A percentile compares a stretch with the other conserved stretches of the same genome.
These are phyloP conservation scores for Galerucella nymphaeae DNA, from an alignment of 2,888 invertebrate genomes.

Conservation along the genomic window DNA sequence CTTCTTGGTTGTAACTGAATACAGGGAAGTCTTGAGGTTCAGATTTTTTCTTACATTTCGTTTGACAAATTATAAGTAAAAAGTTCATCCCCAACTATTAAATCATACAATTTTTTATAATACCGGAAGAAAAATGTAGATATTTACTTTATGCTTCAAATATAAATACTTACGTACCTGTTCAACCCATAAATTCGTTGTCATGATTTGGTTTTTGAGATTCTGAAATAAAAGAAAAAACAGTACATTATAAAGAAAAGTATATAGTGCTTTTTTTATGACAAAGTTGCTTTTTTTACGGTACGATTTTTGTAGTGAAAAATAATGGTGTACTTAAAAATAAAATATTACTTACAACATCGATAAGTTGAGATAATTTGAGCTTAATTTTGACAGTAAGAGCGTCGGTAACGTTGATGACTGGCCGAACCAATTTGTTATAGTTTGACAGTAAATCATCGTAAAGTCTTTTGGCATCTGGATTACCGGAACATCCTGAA, in stretches of 20 bases:
- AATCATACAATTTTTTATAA: background rate
- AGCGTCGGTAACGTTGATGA: slow-evolving; percentile 86
- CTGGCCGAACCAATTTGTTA: slow-evolving; percentile 88
- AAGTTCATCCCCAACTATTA: background rate
- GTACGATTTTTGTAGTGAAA: background rate
- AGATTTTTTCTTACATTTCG: background rate
- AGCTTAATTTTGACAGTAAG: slow-evolving; percentile 88
- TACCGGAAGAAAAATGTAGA: background rate
- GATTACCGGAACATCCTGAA: slow-evolving; percentile 86
- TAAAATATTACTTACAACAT: slow-evolving; percentile 75
- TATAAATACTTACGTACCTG: slow-evolving; percentile 68
- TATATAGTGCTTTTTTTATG: too few relatives aligned
- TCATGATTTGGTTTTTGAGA: slow-evolving; percentile 96
- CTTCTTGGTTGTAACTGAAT: too few relatives aligned
- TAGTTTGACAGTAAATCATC: slow-evolving; percentile 88
- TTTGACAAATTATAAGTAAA: background rate
- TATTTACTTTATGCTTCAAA: background rate
- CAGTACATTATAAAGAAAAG: background rate
- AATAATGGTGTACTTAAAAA: background rate
- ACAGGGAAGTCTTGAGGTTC: too few relatives aligned
- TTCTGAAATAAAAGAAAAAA: slow-evolving; percentile 76
- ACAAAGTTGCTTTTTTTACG: too few relatives aligned
- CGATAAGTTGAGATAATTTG: slow-evolving; percentile 88
- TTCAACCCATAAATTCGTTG: slow-evolving; percentile 94
- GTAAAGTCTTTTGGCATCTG: slow-evolving; percentile 88